Percentiles rank a stretch among this genome's conserved stretches.
phyloP scores from a whole-genome alignment of 1,140 invertebrate genomes.

The Temnothorax curvispinosus region DNA sequence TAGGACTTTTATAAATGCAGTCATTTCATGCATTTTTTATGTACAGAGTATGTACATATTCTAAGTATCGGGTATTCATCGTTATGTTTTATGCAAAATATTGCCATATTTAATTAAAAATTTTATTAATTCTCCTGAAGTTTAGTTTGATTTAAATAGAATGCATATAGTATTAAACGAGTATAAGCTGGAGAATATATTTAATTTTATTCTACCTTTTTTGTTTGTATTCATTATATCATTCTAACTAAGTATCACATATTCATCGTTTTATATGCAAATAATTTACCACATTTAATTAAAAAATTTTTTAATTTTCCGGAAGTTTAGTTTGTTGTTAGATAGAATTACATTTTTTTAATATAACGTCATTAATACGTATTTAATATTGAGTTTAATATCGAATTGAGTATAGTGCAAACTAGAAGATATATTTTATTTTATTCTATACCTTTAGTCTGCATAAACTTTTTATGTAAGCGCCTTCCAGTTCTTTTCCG shows the following conservation, averaged over 20 bases:
- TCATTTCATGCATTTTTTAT: background rate
- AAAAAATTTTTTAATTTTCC: background rate
- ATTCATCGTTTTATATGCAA: background rate
- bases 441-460: slow-evolving; percentile 79
- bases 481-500: slow-evolving; percentile 51
- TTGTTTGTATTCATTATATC: too few relatives aligned
- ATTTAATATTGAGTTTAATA: background rate
- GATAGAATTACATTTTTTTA: background rate
- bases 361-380: background rate
- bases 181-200: too few relatives aligned
- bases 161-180: too few relatives aligned
- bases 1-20: background rate
- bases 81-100: background rate
- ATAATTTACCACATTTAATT: background rate
- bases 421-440: background rate
- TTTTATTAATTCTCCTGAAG: background rate
- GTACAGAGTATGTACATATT: background rate
- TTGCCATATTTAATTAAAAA: background rate
- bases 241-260: background rate
- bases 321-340: background rate
- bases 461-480: slow-evolving; percentile 66
- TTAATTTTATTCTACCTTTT: too few relatives aligned
- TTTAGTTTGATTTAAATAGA: too few relatives aligned
- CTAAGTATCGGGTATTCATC: background rate
- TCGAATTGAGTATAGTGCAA: background rate